Base-by-base conservation (phyloP, 2,113 vertebrate species). In the Salvelinus fontinalis region DNA sequence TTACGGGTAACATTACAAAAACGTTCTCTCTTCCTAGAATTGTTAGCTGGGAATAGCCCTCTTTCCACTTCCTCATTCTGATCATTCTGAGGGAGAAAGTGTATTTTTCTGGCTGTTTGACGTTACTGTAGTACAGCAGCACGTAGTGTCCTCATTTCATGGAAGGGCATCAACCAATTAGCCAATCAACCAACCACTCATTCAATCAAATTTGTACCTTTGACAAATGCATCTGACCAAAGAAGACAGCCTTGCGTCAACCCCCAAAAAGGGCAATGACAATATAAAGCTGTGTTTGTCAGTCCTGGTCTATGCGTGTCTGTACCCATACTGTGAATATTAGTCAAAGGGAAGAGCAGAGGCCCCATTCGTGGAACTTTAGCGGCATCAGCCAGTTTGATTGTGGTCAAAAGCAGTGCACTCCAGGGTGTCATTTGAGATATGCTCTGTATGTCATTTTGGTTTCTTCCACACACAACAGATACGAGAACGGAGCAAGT, bases 311-410 rank as follows among this genome's bases (percentile, higher is more conserved):
- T 16, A 60, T 60, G n/a, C 22, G n/a, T 62, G 16, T 5, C 16
- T 3, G 24, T 9, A 20, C 48, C 2, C 51, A 82, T 79, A 79
- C 44, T 75, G 71, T 87, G 84, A 83, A 73, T 57, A 79, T 16
- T 29, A 57, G 76, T 67, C 76, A 75, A 73, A 74, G 68, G 68
- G 65, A 74, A 1, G 39, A 44, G 39, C 39, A n/a, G 22, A 73
- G 39, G 66, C n/a, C 60, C 20, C 71, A 66, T 74, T 66, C 64
- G 74, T 77, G 75, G 75, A 34, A 20, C 31, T 7, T 68, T 8
- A 34, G 20, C 9, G 27, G 18, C 18, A 5, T 68, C 13, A 39
- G 8, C 1, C 39, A 44, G 11, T 44, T 12, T 44, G 39, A 11
- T 9, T 44, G 9, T 44, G 39, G 39, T 44, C 39, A 44, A 44